Conservation (phyloP, 2,888 invertebrate species). For the Dinocampus coccinellae region DNA sequence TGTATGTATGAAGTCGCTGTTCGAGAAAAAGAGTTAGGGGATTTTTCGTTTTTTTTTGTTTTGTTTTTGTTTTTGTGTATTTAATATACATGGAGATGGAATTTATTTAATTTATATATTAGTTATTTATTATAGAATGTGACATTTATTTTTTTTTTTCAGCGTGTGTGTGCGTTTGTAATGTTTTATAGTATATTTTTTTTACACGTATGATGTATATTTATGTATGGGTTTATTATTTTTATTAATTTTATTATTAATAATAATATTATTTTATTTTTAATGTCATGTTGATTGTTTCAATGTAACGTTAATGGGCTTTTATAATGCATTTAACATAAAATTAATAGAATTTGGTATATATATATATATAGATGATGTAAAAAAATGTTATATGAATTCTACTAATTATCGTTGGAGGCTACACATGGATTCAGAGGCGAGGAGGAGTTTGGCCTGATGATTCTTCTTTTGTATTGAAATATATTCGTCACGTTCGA, state of each 20-base stretch:
- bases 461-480: slow-evolving; percentile 43
- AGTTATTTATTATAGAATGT: too few species aligned
- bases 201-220: not conserved
- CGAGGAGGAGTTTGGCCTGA: slow-evolving; percentile 65
- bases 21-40: not conserved
- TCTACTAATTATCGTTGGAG: slow-evolving; percentile 56
- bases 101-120: not conserved
- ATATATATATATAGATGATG: slow-evolving; percentile 39
- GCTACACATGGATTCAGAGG: slow-evolving; percentile 50
- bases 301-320: not conserved
- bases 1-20: not conserved
- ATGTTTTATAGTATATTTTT: not conserved
- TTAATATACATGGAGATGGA: not conserved
- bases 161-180: not conserved
- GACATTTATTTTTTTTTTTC: too few species aligned
- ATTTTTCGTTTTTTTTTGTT: too few species aligned
- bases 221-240: too few species aligned
- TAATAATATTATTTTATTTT: too few species aligned
- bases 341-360: too few species aligned
- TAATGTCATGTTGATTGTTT: not conserved
- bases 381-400: slow-evolving; percentile 51
- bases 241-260: too few species aligned
- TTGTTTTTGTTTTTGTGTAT: not conserved
- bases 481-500: slow-evolving; percentile 14
- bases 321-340: too few species aligned